These are phyloP conservation scores for Pristionchus arcanus DNA, from an alignment of 2,888 invertebrate species.

Conservation along the genomic window DNA sequence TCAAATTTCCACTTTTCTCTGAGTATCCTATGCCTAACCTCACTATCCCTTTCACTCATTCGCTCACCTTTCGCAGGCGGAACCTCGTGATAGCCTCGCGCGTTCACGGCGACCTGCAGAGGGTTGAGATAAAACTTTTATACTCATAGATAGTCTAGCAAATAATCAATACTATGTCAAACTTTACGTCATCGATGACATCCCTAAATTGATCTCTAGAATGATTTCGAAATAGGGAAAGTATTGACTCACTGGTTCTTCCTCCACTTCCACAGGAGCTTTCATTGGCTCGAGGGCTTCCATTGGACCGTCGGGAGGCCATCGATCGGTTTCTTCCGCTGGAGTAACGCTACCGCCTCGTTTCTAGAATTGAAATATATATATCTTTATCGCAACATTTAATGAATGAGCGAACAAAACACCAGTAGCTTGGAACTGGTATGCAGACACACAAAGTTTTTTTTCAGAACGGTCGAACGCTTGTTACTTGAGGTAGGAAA, in stretches of 20 bases:
- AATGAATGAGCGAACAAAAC: too few relatives aligned
- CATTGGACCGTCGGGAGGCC: not conserved
- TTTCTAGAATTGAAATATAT: not conserved
- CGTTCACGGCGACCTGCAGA: not conserved
- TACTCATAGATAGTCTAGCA: too few relatives aligned
- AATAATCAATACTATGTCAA: too few relatives aligned
- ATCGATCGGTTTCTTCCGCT: not conserved
- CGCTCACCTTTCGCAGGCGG: not conserved
- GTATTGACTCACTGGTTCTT: not conserved
- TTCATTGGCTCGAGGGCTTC: slow-evolving; percentile 35
- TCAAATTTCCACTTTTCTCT: not conserved
- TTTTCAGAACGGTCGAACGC: too few relatives aligned
- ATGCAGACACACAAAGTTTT: too few relatives aligned
- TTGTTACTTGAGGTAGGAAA: too few relatives aligned
- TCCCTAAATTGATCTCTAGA: too few relatives aligned
- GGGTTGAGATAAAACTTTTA: not conserved
- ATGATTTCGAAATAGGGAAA: not conserved
- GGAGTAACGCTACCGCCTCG: not conserved
- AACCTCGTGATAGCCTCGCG: slow-evolving; percentile 24
- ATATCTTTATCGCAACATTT: not conserved
- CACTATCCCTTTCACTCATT: not conserved
- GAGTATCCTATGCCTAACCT: not conserved
- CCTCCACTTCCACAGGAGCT: slow-evolving; percentile 13
- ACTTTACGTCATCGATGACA: too few relatives aligned
- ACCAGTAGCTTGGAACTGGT: too few relatives aligned